A percentile compares a stretch with the other conserved stretches of the same genome.
phyloP scores from a whole-genome alignment of 2,113 vertebrate species.

The Prunella himalayana region DNA sequence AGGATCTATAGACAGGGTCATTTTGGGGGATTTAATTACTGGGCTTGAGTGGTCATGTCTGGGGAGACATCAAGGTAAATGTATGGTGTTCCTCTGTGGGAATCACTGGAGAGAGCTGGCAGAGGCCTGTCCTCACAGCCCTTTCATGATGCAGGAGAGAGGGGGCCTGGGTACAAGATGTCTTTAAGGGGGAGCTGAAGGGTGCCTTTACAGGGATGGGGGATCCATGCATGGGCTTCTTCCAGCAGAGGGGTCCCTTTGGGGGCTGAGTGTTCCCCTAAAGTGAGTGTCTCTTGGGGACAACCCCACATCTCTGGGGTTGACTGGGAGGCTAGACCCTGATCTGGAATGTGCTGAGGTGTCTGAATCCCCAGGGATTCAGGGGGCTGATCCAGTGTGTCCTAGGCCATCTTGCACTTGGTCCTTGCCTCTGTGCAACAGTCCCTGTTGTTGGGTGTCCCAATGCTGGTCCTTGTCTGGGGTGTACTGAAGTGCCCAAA shows the following conservation, averaged over 20 bases:
- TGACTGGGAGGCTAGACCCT: background rate
- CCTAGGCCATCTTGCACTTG: background rate
- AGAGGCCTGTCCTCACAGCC: background rate
- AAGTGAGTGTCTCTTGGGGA: background rate
- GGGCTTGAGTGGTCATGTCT: background rate
- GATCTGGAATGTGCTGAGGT: rapidly evolving
- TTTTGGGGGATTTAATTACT: background rate
- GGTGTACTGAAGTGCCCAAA: background rate
- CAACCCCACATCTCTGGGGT: background rate
- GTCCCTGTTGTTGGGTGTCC: background rate
- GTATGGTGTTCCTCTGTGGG: background rate
- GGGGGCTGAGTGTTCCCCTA: background rate
- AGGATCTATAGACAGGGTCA: background rate
- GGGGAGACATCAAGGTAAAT: background rate
- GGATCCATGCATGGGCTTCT: background rate
- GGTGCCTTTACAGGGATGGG: background rate
- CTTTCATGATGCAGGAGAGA: background rate
- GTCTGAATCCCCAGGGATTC: background rate
- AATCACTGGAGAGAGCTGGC: background rate
- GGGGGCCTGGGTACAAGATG: background rate
- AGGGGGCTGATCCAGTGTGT: background rate
- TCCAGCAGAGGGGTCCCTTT: background rate
- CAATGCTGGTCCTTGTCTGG: background rate
- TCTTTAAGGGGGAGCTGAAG: background rate
- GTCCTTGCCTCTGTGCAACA: no score